Evolutionary conservation across 53 echinoderm and acorn worm species (phyloP), one percentile per base, ranked within the genome.

Genomic region (Holothuria leucospilota): DNA sequence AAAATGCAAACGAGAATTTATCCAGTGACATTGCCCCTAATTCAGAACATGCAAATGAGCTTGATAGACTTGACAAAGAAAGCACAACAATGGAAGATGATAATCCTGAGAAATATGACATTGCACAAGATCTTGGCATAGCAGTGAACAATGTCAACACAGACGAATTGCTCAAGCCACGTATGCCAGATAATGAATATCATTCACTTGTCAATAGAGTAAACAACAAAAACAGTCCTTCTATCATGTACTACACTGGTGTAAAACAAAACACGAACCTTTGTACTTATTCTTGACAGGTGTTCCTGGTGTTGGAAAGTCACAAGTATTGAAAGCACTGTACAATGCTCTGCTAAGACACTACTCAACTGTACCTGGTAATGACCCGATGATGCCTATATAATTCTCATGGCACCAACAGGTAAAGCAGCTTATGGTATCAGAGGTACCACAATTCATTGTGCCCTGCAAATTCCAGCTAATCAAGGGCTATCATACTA

Each of bases 181-280:
- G 89, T 20, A 38, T 89, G 23, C 70, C 87, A 68, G 92, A 92
- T 38, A 4, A 73, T 21, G 83, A 92, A 72, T 86, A 72, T 74
- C 59, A 78, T 65, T 46, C 29, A 73, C 23, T 92, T 25, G 86
- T 92, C 18, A 82, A 71, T 51, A 77, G 53, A 51, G 42, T 86
- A 39, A 92, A 92, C 75, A 89, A 40, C 89, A 92, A 53, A 82
- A 40, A 59, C 82, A 92, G 86, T 69, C 89, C 23, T 89, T 92
- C 51, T 71, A 71, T 56, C 89, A 89, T 81, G 83, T 89, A 0
- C 77, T 89, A 8, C 30, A 92, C 8, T 70, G 34, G 34, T 34
- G 34, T 34, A 34, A 34, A 34, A 34, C 34, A 2, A 34, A 34
- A 34, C 34, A 34, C 51, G 71, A 86, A 67, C 92, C 72, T 24